Evolutionary conservation across 2,113 vertebrate species (phyloP), one percentile per base, ranked within the genome.

Genomic region (Diadophis punctatus): DNA sequence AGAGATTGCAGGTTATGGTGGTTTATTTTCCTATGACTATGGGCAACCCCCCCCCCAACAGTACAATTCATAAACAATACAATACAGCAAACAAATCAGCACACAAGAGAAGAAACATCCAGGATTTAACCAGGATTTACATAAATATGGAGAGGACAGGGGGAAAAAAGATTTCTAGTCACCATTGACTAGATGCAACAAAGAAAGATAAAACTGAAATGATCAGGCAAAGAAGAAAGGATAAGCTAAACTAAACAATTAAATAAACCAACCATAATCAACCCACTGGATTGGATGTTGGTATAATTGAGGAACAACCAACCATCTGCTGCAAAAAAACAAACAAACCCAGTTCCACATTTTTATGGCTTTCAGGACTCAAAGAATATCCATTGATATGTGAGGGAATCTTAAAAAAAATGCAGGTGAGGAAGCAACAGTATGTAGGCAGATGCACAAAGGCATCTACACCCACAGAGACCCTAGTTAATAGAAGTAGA

Each of bases 11-110:
- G 34, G 43, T 58, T 11, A 58, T 34, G 23, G 85, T 46, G 30
- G 53, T 89, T 25, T 74, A 48, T 89, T 91, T 91, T 49, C 10
- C 87, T 22, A 92, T 93, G 52, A 4, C 93, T 56, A 86, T 90
- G 80, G 84, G 86, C 93, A 68, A 80, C 46, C 46, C 46, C 46
- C 46, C 39, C 46, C 14, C 30, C 43, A 90, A 88, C 58, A 30
- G 93, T 46, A 51, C 55, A 90, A 30, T 5, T 80, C 49, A 84
- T 8, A 90, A n/a, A 84, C 30, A 30, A 4, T 1, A 20, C 8
- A 80, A 89, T 89, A 25, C 18, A 34, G 87, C 52, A 27, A 84
- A 58, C 4, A 48, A 89, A 91, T 25, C 14, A 34, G 87, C 60
- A 30, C 55, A 89, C 2, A 23, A n/a, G 20, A 56, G 11, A 49